phyloP scores from a whole-genome alignment of 2,797 vertebrate species.

The Neostethus bicornis region DNA sequence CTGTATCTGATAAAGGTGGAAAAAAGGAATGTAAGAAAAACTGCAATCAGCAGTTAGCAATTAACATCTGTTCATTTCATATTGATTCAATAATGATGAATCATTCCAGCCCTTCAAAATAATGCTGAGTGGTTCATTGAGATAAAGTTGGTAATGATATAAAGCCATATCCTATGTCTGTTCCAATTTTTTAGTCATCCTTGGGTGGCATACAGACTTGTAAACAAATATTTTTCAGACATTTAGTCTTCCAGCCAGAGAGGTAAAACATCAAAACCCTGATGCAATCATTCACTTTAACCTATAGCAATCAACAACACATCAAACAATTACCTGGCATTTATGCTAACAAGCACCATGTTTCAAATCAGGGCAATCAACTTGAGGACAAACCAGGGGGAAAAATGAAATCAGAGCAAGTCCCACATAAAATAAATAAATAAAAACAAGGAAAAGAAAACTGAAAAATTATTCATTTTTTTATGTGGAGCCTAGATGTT shows the following conservation, averaged over 20 bases:
- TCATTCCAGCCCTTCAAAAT: too few relatives aligned
- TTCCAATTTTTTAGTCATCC: neutral
- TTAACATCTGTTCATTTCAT: too few relatives aligned
- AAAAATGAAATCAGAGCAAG: conserved; percentile 4
- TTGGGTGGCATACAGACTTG: neutral
- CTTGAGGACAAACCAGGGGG: neutral
- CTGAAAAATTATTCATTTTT: neutral
- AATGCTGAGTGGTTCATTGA: too few relatives aligned
- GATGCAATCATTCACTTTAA: conserved; percentile 40
- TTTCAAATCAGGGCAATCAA: conserved; percentile 25
- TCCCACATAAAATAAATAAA: neutral
- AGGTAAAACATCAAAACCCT: conserved; percentile 2
- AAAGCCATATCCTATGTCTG: neutral
- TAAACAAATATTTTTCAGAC: neutral
- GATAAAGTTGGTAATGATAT: too few relatives aligned
- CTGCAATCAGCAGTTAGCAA: too few relatives aligned
- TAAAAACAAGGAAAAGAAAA: neutral
- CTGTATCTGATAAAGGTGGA: too few relatives aligned
- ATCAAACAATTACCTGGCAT: conserved; percentile 23
- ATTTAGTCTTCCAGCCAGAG: conserved; percentile 9
- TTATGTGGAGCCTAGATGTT: neutral
- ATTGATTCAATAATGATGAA: too few relatives aligned
- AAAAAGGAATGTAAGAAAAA: too few relatives aligned
- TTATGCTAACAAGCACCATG: conserved; percentile 9
- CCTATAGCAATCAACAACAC: conserved; percentile 18